Evolutionary conservation across 30 jellyfish, hydroid and myxozoan species (phyloP).

Genomic region (Sanderia malayensis): DNA sequence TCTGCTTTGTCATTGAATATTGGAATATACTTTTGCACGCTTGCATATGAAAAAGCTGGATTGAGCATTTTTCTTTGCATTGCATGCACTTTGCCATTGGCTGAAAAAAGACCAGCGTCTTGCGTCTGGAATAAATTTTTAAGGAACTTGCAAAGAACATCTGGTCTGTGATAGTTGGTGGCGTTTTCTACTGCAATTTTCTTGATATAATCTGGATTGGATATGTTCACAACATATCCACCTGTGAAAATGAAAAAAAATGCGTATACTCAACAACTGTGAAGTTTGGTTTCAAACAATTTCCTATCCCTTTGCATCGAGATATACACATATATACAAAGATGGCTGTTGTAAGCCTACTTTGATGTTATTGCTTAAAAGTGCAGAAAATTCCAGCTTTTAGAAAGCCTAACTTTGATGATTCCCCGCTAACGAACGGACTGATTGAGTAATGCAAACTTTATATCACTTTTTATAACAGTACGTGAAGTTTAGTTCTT

Average conservation of each 20-base stretch:
- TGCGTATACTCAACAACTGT: not conserved
- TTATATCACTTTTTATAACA: no score
- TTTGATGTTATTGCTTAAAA: no score
- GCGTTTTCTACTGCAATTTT: not conserved
- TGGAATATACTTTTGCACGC: constrained; percentile 32
- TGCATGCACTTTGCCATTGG: constrained; percentile 31
- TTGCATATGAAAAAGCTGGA: constrained; percentile 38
- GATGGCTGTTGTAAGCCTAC: no score
- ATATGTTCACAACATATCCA: constrained; percentile 21
- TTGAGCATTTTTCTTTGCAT: constrained; percentile 33
- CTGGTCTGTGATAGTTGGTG: constrained; percentile 17
- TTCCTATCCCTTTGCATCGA: no score
- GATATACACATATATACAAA: no score
- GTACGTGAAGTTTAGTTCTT: no score
- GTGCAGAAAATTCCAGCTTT: no score
- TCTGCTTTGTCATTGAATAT: constrained; percentile 16
- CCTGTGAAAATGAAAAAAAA: not conserved
- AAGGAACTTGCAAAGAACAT: not conserved
- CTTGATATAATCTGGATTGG: constrained; percentile 31
- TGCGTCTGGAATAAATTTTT: not conserved
- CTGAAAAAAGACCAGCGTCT: constrained; percentile 9
- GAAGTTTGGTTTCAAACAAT: no score
- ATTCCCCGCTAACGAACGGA: no score
- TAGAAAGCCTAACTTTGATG: no score
- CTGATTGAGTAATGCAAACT: no score